phyloP scores from a whole-genome alignment of 2,888 invertebrate species.

The Erynnis tages region DNA sequence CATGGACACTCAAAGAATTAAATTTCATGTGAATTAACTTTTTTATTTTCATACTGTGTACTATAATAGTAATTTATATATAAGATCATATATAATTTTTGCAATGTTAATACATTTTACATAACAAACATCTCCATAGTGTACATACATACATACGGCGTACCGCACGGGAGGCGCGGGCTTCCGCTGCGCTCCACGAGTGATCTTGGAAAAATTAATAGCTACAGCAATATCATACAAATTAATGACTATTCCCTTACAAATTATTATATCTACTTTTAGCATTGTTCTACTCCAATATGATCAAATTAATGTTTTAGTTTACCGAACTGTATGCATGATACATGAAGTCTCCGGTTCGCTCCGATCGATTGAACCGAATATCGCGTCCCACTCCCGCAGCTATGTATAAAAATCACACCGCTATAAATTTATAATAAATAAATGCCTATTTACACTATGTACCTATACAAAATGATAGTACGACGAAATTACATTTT shows the following conservation, averaged over 20 bases:
- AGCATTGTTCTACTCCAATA: slow-evolving; percentile 79
- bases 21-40: slow-evolving; percentile 77
- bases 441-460: slow-evolving; percentile 82
- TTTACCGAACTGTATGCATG: slow-evolving; percentile 66
- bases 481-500: slow-evolving; percentile 77
- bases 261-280: slow-evolving; percentile 79
- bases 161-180: slow-evolving; percentile 44
- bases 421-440: slow-evolving; percentile 81
- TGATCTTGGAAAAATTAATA: slow-evolving; percentile 78
- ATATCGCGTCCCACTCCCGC: slow-evolving; percentile 71
- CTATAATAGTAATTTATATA: slow-evolving; percentile 81
- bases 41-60: slow-evolving; percentile 80
- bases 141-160: slow-evolving; percentile 72
- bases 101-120: slow-evolving; percentile 81
- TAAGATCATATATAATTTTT: slow-evolving; percentile 81
- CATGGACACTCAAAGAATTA: slow-evolving; percentile 69
- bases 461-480: slow-evolving; percentile 81
- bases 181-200: slow-evolving; percentile 53
- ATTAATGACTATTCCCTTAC: slow-evolving; percentile 82
- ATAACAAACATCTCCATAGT: slow-evolving; percentile 79
- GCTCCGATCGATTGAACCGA: slow-evolving; percentile 67
- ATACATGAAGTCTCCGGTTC: slow-evolving; percentile 64
- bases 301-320: slow-evolving; percentile 67
- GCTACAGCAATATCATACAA: slow-evolving; percentile 82
- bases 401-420: slow-evolving; percentile 79